Evolutionary conservation across 2,797 vertebrate genomes (phyloP).

Genomic region (Halcyon smyrnensis): DNA sequence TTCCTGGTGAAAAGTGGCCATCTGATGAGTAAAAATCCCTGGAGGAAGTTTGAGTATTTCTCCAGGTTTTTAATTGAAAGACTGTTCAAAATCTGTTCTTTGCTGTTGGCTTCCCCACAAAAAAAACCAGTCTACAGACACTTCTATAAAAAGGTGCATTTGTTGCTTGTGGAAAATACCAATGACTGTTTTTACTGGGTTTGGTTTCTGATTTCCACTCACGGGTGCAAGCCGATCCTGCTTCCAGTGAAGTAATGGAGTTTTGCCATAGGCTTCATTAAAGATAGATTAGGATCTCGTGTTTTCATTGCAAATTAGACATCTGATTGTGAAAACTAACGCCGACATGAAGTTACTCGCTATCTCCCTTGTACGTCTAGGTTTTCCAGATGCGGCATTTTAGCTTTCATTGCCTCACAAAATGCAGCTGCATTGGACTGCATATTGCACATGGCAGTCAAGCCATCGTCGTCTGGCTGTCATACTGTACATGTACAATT

Average conservation of each 20-base stretch:
- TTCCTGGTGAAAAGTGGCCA: not conserved
- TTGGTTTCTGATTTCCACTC: not conserved
- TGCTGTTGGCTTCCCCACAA: not conserved
- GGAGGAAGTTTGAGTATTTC: not conserved
- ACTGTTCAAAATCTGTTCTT: not conserved
- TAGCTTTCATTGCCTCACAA: not conserved
- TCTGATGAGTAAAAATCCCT: not conserved
- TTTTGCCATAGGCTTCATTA: constrained; percentile 6
- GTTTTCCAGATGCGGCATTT: not conserved
- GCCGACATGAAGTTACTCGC: not conserved
- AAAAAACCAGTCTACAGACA: not conserved
- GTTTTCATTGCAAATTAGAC: constrained; percentile 10
- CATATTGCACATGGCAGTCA: not conserved
- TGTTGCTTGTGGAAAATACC: not conserved
- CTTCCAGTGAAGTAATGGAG: not conserved
- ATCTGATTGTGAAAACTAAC: not conserved
- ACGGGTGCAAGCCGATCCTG: not conserved
- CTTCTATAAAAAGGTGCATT: not conserved
- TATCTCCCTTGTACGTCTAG: not conserved
- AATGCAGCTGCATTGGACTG: not conserved
- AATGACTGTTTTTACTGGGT: not conserved
- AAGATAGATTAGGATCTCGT: constrained; percentile 8
- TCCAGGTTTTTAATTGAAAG: not conserved
- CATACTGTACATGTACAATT: not conserved
- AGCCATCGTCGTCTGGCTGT: not conserved